Conservation (phyloP, 1,140 invertebrate genomes). For the Zaprionus ghesquierei region DNA sequence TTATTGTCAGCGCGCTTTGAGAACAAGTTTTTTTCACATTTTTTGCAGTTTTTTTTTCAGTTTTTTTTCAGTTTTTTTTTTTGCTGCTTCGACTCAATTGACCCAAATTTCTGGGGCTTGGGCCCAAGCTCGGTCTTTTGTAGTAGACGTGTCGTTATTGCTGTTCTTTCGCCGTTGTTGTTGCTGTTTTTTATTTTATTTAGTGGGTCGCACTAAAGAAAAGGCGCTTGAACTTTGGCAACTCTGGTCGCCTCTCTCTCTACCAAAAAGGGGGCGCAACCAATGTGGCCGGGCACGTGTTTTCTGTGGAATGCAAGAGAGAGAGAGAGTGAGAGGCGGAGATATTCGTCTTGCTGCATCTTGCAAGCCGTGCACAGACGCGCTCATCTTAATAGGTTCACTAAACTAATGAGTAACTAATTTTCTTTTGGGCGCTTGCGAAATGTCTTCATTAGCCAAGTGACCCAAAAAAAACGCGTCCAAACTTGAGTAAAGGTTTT, state of each 20-base stretch:
- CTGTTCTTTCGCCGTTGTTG: constrained; percentile 1
- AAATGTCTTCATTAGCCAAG: constrained; percentile 17
- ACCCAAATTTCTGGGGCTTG: constrained; percentile 38
- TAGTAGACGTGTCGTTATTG: constrained; percentile 44
- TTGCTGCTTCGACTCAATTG: constrained; percentile 41
- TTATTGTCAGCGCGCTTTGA: constrained; percentile 45
- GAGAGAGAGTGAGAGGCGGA: not conserved
- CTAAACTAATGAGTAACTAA: constrained; percentile 12
- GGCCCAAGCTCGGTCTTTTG: constrained; percentile 26
- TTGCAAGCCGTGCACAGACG: not conserved
- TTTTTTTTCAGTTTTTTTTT: not conserved
- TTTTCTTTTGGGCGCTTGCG: not conserved
- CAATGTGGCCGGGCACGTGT: constrained; percentile 8
- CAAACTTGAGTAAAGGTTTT: not conserved
- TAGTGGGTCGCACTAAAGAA: constrained; percentile 39
- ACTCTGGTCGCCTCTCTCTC: constrained; percentile 6
- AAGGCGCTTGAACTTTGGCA: constrained; percentile 35
- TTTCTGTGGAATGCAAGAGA: not conserved
- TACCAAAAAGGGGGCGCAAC: not conserved
- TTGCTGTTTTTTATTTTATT: not conserved
- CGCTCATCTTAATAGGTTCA: constrained; percentile 17
- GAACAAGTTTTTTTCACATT: constrained; percentile 39
- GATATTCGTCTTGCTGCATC: not conserved
- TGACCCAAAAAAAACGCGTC: not conserved
- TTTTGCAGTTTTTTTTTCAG: constrained; percentile 26